Evolutionary conservation across 37 sponge, comb jelly and placozoan genomes (phyloP), one percentile per base, ranked within the genome.

Genomic region (Agelas oroides): DNA sequence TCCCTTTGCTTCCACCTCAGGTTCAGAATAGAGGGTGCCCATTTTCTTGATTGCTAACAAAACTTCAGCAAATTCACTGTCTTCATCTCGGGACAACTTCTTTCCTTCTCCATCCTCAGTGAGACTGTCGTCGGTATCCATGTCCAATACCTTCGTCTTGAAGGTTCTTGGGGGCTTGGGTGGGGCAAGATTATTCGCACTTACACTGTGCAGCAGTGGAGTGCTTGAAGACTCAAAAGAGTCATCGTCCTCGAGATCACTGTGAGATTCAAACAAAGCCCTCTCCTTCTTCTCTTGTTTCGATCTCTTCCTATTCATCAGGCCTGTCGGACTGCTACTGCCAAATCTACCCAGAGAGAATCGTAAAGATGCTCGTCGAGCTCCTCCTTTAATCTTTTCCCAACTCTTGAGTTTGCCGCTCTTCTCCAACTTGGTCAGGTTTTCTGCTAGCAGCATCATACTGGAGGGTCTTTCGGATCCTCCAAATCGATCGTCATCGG

Each of bases 131-230:
- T 65, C 36, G n/a, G 30, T 32, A 13, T 41, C 35, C 18, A 67
- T 32, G 5, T 66, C 52, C 0, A 73, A 27, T 16, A 38, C 35
- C 23, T 59, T 79, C 1, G 73, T 73, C 31, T 53, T 75, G 60
- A 73, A 87, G 21, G 88, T 87, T 19, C 88, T 67, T 67, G 88
- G 88, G 28, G 88, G 88, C 40, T 87, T 87, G 28, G 75, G 75
- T 37, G 81, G 81, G 36, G 32, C 15, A 1, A 37, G 36, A 0
- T 23, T 72, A 19, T 56, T 62, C 1, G 80, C 71, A 17, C 73
- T 73, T 40, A 53, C 46, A 41, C 64, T 80, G 33, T 31, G 20
- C 8, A 87, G 88, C 19, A 80, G 56, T 2, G 79, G 79, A 16
- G 74, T 73, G 56, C 31, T 53, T 8, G 36, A 32, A 0, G 39